Evolutionary conservation across 2,888 invertebrate species (phyloP).

Genomic region (Eristalinus aeneus): DNA sequence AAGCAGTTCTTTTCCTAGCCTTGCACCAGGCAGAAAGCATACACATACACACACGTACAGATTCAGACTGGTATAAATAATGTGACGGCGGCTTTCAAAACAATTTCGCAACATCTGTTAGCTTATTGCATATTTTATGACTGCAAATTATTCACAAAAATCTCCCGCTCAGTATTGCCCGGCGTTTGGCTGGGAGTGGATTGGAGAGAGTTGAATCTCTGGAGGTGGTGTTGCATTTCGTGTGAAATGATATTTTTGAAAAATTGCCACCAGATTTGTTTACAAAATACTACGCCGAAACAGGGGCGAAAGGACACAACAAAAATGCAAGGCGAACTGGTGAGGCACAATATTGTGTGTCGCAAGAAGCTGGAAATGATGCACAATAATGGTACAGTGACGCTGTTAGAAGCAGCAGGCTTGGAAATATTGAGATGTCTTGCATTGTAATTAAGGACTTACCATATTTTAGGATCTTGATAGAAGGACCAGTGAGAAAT

Average conservation of each 20-base stretch:
- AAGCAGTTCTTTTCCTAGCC: constrained; percentile 47
- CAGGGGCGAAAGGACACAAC: neutral
- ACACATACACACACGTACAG: neutral
- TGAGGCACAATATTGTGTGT: constrained; percentile 18
- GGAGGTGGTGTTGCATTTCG: constrained; percentile 38
- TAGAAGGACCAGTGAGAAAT: neutral
- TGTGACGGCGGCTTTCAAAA: constrained; percentile 81
- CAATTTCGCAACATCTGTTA: constrained; percentile 81
- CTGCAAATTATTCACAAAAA: constrained; percentile 81
- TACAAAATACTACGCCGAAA: constrained; percentile 22
- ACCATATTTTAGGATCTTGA: constrained; percentile 44
- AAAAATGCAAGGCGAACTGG: constrained; percentile 22
- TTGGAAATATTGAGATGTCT: constrained; percentile 44
- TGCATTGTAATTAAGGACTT: constrained; percentile 19
- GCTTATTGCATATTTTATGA: constrained; percentile 81
- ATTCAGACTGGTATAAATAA: constrained; percentile 76
- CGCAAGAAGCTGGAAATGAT: constrained; percentile 7
- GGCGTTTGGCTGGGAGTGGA: constrained; percentile 52
- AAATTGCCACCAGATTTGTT: constrained; percentile 66
- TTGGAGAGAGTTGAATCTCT: neutral
- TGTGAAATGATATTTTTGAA: constrained; percentile 69
- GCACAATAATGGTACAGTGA: neutral
- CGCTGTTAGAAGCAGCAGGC: constrained; percentile 11
- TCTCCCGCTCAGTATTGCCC: constrained; percentile 71
- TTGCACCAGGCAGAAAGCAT: neutral